A percentile compares a stretch with the other conserved stretches of the same genome.
Conservation (phyloP, 2,888 invertebrate genomes). For the Heteropelma amictum region DNA sequence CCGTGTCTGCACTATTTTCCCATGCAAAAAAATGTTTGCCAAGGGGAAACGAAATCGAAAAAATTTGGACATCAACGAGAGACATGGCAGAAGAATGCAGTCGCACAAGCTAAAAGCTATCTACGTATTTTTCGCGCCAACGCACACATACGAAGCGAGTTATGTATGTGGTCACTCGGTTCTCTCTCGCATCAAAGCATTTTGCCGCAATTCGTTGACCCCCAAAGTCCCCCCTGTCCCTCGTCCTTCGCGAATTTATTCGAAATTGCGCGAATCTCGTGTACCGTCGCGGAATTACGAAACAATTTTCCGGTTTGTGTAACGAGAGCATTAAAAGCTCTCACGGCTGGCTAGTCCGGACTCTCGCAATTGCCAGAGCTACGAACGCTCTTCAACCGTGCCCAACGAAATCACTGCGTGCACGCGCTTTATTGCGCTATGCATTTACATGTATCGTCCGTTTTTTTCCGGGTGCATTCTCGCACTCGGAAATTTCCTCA, state of each 20-base stretch:
- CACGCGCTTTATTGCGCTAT: slow-evolving; percentile 1
- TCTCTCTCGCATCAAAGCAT: slow-evolving; percentile 51
- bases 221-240: neutral
- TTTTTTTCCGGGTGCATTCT: slow-evolving; percentile 11
- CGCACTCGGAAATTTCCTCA: slow-evolving; percentile 1
- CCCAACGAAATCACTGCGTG: slow-evolving; percentile 9
- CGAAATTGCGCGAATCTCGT: slow-evolving; percentile 54
- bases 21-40: neutral
- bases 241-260: slow-evolving; percentile 46
- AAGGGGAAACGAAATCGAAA: neutral
- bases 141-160: slow-evolving; percentile 51
- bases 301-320: slow-evolving; percentile 58
- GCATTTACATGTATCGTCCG: neutral
- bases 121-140: neutral
- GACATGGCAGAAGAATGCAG: neutral
- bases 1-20: too few species aligned
- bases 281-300: slow-evolving; percentile 52
- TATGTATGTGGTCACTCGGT: slow-evolving; percentile 48
- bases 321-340: slow-evolving; percentile 57
- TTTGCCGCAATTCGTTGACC: slow-evolving; percentile 15
- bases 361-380: slow-evolving; percentile 37
- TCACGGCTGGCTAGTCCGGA: slow-evolving; percentile 36
- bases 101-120: neutral
- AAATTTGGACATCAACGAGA: neutral
- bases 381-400: neutral